These are phyloP conservation scores for Microchrysa polita DNA, from an alignment of 2,888 invertebrate species.

Conservation along the genomic window DNA sequence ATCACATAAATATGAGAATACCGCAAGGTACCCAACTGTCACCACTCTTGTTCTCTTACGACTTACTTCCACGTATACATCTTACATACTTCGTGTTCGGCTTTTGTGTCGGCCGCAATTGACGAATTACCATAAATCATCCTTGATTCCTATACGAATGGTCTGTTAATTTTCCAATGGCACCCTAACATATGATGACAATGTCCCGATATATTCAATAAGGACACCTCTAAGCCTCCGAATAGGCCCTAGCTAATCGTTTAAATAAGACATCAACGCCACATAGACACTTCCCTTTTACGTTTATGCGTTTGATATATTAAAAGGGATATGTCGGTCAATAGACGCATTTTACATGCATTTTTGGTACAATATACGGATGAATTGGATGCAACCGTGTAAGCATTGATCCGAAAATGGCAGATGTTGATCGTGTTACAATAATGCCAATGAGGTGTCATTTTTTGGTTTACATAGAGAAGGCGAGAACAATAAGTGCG, in stretches of 20 bases:
- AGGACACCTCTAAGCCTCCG: slow-evolving; percentile 15
- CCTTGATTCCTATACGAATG: slow-evolving; percentile 27
- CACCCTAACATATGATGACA: neutral
- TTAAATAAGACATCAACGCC: slow-evolving; percentile 41
- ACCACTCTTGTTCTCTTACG: slow-evolving; percentile 33
- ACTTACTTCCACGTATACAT: neutral
- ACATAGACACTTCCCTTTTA: neutral
- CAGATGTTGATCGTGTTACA: slow-evolving; percentile 38
- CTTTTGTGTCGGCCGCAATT: slow-evolving; percentile 39
- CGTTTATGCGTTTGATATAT: neutral
- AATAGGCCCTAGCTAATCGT: slow-evolving; percentile 40
- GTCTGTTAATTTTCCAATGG: slow-evolving; percentile 38
- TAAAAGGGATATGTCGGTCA: neutral
- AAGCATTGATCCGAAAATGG: slow-evolving; percentile 20
- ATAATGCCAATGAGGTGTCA: slow-evolving; percentile 32
- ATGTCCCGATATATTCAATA: neutral
- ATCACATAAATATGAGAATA: neutral
- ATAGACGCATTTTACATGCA: slow-evolving; percentile 5
- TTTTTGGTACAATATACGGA: slow-evolving; percentile 9
- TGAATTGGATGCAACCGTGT: slow-evolving; percentile 8
- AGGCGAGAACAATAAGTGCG: neutral
- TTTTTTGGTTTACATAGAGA: slow-evolving; percentile 27
- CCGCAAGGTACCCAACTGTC: slow-evolving; percentile 30
- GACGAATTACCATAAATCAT: slow-evolving; percentile 44
- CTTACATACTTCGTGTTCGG: neutral